These are phyloP conservation scores for Oegoconia quadripuncta DNA, from an alignment of 2,888 invertebrate genomes.

Conservation along the genomic window DNA sequence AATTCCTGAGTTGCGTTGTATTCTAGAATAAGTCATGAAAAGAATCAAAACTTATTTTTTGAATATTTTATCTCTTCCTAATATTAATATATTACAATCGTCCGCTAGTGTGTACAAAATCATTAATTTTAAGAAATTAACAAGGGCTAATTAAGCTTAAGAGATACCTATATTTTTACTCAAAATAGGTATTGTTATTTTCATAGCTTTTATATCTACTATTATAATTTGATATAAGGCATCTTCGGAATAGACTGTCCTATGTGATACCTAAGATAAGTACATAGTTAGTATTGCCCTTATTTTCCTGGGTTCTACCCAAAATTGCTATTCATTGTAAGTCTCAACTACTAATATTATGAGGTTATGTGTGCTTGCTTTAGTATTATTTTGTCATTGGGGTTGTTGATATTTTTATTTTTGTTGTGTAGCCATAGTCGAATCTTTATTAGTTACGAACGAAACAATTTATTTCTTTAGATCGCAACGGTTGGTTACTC, in stretches of 20 bases:
- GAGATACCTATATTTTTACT: constrained; percentile 17
- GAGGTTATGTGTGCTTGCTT: no score
- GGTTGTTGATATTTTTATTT: not conserved
- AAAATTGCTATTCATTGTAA: no score
- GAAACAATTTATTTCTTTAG: no score
- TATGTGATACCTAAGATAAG: constrained; percentile 51
- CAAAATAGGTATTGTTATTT: constrained; percentile 13
- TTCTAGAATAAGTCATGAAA: constrained; percentile 1
- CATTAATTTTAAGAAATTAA: constrained; percentile 13
- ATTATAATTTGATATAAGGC: constrained; percentile 36
- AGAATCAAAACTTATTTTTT: constrained; percentile 19
- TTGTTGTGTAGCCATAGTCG: not conserved
- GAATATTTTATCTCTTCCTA: constrained; percentile 7
- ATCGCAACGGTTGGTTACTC: no score
- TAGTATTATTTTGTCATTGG: not conserved
- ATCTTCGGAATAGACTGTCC: constrained; percentile 58
- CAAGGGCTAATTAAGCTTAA: constrained; percentile 13
- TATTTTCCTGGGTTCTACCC: not conserved
- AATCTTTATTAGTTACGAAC: no score
- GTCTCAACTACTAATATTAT: no score
- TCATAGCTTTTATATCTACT: constrained; percentile 12
- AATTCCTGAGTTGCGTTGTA: not conserved
- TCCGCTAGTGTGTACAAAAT: not conserved
- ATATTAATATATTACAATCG: not conserved
- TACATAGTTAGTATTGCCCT: constrained; percentile 9